Evolutionary conservation across 2,113 vertebrate genomes (phyloP).

Genomic region (Atrichornis clamosus): DNA sequence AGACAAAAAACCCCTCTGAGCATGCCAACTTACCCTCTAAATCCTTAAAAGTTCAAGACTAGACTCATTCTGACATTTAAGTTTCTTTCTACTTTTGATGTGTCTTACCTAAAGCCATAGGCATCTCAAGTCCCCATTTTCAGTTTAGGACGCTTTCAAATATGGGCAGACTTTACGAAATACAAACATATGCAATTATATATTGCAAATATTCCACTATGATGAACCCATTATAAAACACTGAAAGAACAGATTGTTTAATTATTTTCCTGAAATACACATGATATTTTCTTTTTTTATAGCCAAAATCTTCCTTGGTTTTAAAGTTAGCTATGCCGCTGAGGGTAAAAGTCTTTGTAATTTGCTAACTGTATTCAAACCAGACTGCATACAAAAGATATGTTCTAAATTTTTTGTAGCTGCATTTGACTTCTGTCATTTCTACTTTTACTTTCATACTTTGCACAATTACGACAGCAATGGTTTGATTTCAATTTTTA

Average conservation of each 20-base stretch:
- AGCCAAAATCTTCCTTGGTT: neutral
- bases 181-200: neutral
- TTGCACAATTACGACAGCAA: neutral
- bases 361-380: neutral
- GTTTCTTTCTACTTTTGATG: neutral
- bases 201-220: neutral
- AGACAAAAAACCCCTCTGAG: neutral
- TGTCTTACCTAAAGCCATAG: neutral
- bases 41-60: neutral
- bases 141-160: neutral
- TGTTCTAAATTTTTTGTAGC: neutral
- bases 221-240: neutral
- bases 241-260: neutral
- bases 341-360: neutral
- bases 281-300: neutral
- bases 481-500: neutral
- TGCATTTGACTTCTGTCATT: neutral
- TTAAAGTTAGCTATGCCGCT: neutral
- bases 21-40: neutral
- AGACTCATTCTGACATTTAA: neutral
- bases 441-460: neutral
- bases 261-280: neutral
- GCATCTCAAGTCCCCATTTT: neutral
- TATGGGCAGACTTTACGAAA: neutral
- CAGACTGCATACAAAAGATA: neutral